These are phyloP conservation scores for Amazona vittata DNA, from an alignment of 2,113 vertebrate species.

Conservation along the genomic window DNA sequence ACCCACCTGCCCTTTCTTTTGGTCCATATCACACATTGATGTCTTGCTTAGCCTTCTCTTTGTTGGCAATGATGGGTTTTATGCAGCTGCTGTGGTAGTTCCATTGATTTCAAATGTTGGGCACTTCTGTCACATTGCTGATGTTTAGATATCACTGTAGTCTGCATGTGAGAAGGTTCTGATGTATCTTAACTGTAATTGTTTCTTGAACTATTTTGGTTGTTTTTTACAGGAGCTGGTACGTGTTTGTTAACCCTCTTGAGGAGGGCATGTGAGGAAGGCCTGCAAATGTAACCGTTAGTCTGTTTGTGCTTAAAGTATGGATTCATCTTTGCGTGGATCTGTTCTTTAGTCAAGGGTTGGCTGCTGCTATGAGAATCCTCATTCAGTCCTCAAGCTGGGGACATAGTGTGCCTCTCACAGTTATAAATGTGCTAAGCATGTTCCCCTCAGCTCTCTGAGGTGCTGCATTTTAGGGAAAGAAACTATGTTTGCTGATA, in stretches of 20 bases:
- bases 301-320: background rate
- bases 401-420: background rate
- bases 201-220: background rate
- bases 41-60: background rate
- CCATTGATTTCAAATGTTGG: background rate
- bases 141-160: fast-evolving
- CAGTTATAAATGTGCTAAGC: fast-evolving
- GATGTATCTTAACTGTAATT: background rate
- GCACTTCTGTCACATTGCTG: background rate
- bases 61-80: background rate
- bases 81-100: background rate
- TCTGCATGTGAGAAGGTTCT: background rate
- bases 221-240: background rate
- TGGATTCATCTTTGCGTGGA: background rate
- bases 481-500: background rate
- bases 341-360: background rate
- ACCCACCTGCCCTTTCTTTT: background rate
- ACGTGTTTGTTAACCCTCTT: background rate
- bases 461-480: background rate
- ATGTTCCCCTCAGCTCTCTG: background rate
- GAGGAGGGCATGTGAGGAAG: background rate
- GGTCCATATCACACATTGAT: fast-evolving
- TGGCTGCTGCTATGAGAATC: background rate
- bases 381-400: background rate
- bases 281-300: no score